These are phyloP conservation scores for Exephanes ischioxanthus DNA, from an alignment of 2,888 invertebrate genomes.

Conservation along the genomic window DNA sequence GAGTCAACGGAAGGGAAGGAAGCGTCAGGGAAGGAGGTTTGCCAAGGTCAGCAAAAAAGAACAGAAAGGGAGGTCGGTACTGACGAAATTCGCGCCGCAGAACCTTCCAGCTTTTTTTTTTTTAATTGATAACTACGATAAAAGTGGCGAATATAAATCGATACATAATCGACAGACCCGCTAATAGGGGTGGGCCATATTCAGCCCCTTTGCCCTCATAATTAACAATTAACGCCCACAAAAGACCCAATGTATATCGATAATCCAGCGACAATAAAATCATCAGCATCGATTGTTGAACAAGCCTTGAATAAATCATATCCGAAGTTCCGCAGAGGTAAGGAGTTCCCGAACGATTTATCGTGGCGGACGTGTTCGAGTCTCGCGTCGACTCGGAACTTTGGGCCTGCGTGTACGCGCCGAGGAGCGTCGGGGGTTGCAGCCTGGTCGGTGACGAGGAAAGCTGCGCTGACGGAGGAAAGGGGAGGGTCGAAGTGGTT, in stretches of 20 bases:
- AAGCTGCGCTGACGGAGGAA: slow-evolving; percentile 69
- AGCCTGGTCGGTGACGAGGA: slow-evolving; percentile 73
- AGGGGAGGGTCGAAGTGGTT: slow-evolving; percentile 60
- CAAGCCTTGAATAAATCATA: slow-evolving; percentile 15
- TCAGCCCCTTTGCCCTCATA: no score
- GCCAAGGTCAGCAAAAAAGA: slow-evolving; percentile 65
- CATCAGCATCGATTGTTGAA: background rate
- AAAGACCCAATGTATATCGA: background rate
- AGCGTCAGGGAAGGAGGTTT: slow-evolving; percentile 51
- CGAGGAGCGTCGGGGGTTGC: slow-evolving; percentile 65
- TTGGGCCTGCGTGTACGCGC: slow-evolving; percentile 83
- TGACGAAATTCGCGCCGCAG: slow-evolving; percentile 32
- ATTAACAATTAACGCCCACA: no score
- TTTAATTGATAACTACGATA: no score
- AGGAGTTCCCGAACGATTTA: slow-evolving; percentile 49
- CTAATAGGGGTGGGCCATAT: no score
- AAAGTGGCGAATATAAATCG: no score
- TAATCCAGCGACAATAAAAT: background rate
- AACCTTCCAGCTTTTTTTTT: background rate
- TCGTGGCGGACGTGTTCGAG: background rate
- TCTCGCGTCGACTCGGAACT: slow-evolving; percentile 74
- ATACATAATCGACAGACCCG: no score
- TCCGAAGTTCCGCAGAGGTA: background rate
- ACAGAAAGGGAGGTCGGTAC: slow-evolving; percentile 46
- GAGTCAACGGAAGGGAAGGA: slow-evolving; percentile 48